A percentile compares a stretch with the other conserved stretches of the same genome.
These are phyloP conservation scores for Tortrix viridana DNA, from an alignment of 2,888 invertebrate genomes.

Conservation along the genomic window DNA sequence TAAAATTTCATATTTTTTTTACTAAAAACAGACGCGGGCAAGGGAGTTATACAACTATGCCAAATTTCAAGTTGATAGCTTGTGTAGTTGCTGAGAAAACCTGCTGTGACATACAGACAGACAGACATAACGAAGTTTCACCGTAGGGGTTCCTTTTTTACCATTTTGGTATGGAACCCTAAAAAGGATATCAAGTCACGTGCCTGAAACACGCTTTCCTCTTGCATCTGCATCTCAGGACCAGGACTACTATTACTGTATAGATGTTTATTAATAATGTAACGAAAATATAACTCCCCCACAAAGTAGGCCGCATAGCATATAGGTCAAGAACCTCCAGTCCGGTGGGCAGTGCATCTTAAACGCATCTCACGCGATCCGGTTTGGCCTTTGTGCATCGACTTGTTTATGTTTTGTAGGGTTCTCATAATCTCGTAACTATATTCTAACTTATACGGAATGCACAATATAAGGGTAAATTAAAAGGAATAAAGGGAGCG, in stretches of 20 bases:
- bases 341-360: constrained; percentile 50
- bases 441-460: constrained; percentile 3
- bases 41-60: no score
- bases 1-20: no score
- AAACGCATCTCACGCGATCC: constrained; percentile 53
- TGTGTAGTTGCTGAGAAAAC: no score
- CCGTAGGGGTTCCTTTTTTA: no score
- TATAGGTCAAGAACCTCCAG: constrained; percentile 70
- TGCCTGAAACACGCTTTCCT: neutral
- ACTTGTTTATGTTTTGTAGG: constrained; percentile 33
- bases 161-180: no score
- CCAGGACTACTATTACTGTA: constrained; percentile 6
- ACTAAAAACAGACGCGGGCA: no score
- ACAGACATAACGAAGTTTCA: no score
- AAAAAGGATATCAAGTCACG: neutral
- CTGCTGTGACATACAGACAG: no score
- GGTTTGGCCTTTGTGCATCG: constrained; percentile 46
- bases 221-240: neutral
- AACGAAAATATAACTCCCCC: constrained; percentile 53
- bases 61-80: no score
- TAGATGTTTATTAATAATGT: constrained; percentile 41
- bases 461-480: neutral
- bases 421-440: constrained; percentile 17
- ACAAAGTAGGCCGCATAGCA: constrained; percentile 49
- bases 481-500: constrained; percentile 1